Percentiles rank a stretch among this genome's conserved stretches.
Conservation (phyloP, 2,113 vertebrate species). For the Orthonyx spaldingii region DNA sequence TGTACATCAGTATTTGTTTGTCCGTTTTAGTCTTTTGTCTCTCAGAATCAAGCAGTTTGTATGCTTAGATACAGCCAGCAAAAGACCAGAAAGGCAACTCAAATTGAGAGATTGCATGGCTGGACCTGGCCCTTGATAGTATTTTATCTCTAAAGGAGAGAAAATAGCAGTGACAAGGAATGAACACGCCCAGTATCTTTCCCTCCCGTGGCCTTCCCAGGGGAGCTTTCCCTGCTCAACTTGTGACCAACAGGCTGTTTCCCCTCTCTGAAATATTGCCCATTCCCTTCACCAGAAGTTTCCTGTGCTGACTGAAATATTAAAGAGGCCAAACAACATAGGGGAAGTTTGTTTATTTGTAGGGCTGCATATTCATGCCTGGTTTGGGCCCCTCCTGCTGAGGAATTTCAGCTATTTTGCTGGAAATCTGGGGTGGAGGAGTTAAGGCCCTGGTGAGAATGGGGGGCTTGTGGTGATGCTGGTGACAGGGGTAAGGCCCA, state of each 20-base stretch:
- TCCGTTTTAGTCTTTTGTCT: not conserved
- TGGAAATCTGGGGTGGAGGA: not conserved
- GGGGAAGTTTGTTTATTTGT: conserved; percentile 41
- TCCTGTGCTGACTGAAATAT: conserved; percentile 55
- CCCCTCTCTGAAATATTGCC: conserved; percentile 25
- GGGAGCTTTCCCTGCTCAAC: not conserved
- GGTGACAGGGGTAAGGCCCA: not conserved
- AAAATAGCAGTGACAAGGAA: not conserved
- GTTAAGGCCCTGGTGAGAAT: not conserved
- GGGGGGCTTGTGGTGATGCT: not conserved
- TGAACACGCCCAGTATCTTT: not conserved
- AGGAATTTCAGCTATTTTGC: conserved; percentile 51
- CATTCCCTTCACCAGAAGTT: not conserved
- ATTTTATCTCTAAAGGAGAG: not conserved
- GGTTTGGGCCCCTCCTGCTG: not conserved
- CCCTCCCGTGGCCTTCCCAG: not conserved
- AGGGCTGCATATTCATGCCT: not conserved
- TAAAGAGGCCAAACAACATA: not conserved
- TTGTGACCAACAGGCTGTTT: not conserved
- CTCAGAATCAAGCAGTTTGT: not conserved
- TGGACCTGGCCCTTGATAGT: not conserved
- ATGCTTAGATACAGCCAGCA: not conserved
- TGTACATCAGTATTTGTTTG: not conserved
- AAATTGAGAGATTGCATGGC: accelerated
- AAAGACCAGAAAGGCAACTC: not conserved